Percentiles rank a stretch among this genome's conserved stretches.
Conservation (phyloP, 1,140 invertebrate genomes). For the Plutomurus gul region DNA sequence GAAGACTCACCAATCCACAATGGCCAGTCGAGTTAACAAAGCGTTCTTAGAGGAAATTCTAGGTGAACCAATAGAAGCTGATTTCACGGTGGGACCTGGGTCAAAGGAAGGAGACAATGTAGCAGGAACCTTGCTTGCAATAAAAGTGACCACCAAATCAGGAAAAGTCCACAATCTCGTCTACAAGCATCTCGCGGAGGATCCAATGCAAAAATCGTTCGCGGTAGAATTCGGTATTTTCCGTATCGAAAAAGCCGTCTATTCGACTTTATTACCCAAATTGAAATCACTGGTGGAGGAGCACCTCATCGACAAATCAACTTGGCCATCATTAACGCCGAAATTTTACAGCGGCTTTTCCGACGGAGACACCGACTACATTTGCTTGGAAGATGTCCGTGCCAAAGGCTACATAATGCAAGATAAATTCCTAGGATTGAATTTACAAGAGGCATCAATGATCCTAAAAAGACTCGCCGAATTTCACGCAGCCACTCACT, state of each 20-base stretch:
- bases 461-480: conserved; percentile 34
- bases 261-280: background rate
- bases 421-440: conserved; percentile 34
- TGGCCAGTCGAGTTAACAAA: background rate
- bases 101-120: conserved; percentile 37
- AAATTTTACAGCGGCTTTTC: conserved; percentile 35
- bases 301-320: no score
- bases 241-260: background rate
- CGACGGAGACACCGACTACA: conserved; percentile 46
- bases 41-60: background rate
- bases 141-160: conserved; percentile 11
- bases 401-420: conserved; percentile 46
- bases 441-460: conserved; percentile 11
- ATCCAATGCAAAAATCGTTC: background rate
- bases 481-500: conserved; percentile 42
- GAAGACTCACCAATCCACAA: background rate
- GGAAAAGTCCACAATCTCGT: conserved; percentile 30
- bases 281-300: background rate
- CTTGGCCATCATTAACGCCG: conserved; percentile 25
- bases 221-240: background rate
- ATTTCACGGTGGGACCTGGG: conserved; percentile 1
- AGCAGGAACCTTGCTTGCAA: conserved; percentile 6
- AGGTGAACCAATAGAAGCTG: background rate
- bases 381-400: conserved; percentile 47
- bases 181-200: conserved; percentile 5